These are phyloP conservation scores for Esox lucius DNA, from an alignment of 2,797 vertebrate genomes.

Conservation along the genomic window DNA sequence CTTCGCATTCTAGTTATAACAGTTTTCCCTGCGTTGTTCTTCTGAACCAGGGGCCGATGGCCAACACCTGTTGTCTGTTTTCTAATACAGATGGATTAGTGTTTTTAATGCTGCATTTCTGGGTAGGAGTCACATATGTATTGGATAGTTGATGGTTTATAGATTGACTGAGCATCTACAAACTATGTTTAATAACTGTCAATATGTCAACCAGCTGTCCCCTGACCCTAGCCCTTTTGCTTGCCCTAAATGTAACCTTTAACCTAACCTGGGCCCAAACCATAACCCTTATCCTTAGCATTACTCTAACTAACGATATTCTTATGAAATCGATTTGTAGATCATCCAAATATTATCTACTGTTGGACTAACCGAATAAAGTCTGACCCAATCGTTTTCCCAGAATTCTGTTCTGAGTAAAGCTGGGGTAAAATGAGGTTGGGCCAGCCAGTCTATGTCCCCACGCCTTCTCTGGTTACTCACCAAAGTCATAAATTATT, in stretches of 20 bases:
- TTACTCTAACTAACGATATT: too few species aligned
- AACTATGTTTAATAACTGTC: too few species aligned
- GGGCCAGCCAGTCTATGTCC: slow-evolving; percentile 67
- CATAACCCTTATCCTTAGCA: too few species aligned
- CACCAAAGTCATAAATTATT: slow-evolving; percentile 80
- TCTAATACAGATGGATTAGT: slow-evolving; percentile 48
- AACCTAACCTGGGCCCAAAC: too few species aligned
- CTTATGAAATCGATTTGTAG: too few species aligned
- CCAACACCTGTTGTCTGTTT: slow-evolving; percentile 10
- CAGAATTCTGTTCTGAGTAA: slow-evolving; percentile 59
- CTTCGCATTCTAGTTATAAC: not conserved
- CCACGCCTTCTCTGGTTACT: slow-evolving; percentile 77
- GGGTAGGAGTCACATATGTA: slow-evolving; percentile 33
- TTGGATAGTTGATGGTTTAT: too few species aligned
- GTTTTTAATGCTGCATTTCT: slow-evolving; percentile 43
- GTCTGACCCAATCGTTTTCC: slow-evolving; percentile 38
- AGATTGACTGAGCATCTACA: too few species aligned
- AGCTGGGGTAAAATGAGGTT: slow-evolving; percentile 57
- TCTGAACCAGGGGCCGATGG: not conserved
- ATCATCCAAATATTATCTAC: too few species aligned
- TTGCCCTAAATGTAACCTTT: too few species aligned
- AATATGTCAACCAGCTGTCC: too few species aligned
- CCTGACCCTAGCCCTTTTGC: too few species aligned
- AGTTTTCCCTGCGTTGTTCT: not conserved
- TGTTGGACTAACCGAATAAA: too few species aligned